Conservation (phyloP, 2,113 vertebrate species). For the Amazona guildingii region DNA sequence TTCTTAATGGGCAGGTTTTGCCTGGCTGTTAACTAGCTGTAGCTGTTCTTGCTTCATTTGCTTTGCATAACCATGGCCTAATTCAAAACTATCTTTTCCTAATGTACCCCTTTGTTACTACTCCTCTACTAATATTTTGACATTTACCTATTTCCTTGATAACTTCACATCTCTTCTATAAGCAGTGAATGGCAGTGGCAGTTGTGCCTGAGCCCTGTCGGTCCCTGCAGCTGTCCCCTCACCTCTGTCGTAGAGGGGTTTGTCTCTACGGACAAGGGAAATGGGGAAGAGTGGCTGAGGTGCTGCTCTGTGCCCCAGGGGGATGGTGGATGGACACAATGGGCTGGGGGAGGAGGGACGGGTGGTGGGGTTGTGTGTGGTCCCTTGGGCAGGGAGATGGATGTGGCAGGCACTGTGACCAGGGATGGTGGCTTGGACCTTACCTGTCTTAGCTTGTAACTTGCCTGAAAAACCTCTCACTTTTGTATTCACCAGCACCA, state of each 20-base stretch:
- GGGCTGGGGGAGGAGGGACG: no score
- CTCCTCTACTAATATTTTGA: neutral
- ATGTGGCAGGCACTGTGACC: rapidly evolving
- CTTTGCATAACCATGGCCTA: conserved; percentile 24
- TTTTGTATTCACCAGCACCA: neutral
- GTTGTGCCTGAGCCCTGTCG: neutral
- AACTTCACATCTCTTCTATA: rapidly evolving
- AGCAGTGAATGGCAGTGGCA: rapidly evolving
- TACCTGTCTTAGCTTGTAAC: neutral
- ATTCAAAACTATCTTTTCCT: conserved; percentile 7
- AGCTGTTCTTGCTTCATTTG: conserved; percentile 49
- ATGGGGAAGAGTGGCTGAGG: neutral
- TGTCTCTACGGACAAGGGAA: neutral
- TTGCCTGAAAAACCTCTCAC: neutral
- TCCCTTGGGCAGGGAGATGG: neutral
- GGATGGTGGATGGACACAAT: neutral
- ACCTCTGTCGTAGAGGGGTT: neutral
- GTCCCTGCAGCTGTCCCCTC: neutral
- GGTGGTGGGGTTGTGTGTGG: neutral
- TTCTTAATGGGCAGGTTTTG: conserved; percentile 42
- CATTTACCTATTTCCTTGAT: neutral
- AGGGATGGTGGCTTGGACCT: no score
- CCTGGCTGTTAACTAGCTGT: conserved; percentile 50
- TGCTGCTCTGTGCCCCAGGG: rapidly evolving
- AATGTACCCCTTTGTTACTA: neutral